A percentile compares a stretch with the other conserved stretches of the same genome.
phyloP scores from a whole-genome alignment of 2,888 invertebrate genomes.

The Ennomos fuscantarius region DNA sequence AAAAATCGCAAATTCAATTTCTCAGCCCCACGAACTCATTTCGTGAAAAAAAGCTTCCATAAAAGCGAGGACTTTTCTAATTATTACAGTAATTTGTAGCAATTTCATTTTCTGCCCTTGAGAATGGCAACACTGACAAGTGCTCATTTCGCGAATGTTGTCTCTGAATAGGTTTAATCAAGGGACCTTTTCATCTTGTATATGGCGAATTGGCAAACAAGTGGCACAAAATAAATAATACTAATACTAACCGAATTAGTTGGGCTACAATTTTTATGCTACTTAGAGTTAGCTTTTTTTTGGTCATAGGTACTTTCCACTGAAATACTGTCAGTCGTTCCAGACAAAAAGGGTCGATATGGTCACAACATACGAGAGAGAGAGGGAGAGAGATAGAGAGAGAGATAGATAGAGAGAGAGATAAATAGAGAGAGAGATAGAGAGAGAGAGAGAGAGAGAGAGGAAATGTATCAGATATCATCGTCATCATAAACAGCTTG shows the following conservation, averaged over 20 bases:
- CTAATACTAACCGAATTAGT: slow-evolving; percentile 6
- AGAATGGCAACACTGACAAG: slow-evolving; percentile 32
- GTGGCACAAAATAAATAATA: not conserved
- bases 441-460: too few species aligned
- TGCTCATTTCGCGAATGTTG: slow-evolving; percentile 36
- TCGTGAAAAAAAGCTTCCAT: slow-evolving; percentile 23
- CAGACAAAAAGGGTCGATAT: too few species aligned
- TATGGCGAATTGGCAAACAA: slow-evolving; percentile 13
- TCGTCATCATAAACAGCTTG: too few species aligned
- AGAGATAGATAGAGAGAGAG: too few species aligned
- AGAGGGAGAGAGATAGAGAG: too few species aligned
- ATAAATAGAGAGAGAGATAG: too few species aligned
- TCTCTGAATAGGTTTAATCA: slow-evolving; percentile 54
- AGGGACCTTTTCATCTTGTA: slow-evolving; percentile 39
- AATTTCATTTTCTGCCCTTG: slow-evolving; percentile 41
- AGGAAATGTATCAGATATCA: too few species aligned
- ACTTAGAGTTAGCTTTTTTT: slow-evolving; percentile 1
- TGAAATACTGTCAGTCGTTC: too few species aligned
- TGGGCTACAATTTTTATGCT: slow-evolving; percentile 11
- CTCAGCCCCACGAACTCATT: slow-evolving; percentile 28
- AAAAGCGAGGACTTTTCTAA: slow-evolving; percentile 35
- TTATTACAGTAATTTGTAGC: slow-evolving; percentile 42
- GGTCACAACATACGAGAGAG: too few species aligned
- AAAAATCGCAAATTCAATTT: slow-evolving; percentile 36
- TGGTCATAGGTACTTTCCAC: too few species aligned